Base-by-base conservation (phyloP, 92 coral and sea anemone genomes). In the Parazoanthus darwini region DNA sequence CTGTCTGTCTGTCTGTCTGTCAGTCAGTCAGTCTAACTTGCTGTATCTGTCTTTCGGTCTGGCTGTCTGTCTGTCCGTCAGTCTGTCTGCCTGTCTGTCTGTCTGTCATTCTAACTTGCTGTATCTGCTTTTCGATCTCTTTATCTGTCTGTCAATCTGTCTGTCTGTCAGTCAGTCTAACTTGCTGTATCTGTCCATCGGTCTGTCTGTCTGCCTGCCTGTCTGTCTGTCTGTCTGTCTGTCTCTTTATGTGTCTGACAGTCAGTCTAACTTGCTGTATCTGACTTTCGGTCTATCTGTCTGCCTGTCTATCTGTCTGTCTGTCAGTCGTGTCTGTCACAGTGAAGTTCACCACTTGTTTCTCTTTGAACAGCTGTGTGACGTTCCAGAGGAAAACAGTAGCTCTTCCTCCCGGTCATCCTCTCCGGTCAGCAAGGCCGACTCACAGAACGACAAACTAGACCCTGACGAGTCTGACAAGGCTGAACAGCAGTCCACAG, bases 381-480 rank as follows among this genome's bases (percentile, higher is more conserved):
- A 84, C 43, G 58, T 84, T 23, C 87, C 87, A 7, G 87, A 84
- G 42, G 87, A 70, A 35, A 84, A 70, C 66, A 84, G 87, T 18
- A 70, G 79, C 67, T 84, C 87, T 37, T 84, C 87, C 11, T 84
- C 87, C 22, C 87, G 78, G 8, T 84, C 87, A 2, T 70, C 87
- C 2, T 71, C 87, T 26, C 87, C 87, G 9, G 87, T 46, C 79
- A 84, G 78, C 67, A 84, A 68, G 66, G 71, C 42, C 23, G 87
- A 84, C 10, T 70, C 78, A 14, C 87, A 70, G 25, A 29, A 68
- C 43, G 87, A 84, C 18, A 84, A 84, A 84, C 78, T 38, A 44
- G 87, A 84, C 33, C 22, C 78, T 14, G 87, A 84, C 1, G 79
- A 71, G 42, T 5, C 44, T 6, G 87, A 46, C n/a, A 84, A 84